These are phyloP conservation scores for Platynereis dumerilii DNA, from an alignment of 2,888 invertebrate species.

Conservation along the genomic window DNA sequence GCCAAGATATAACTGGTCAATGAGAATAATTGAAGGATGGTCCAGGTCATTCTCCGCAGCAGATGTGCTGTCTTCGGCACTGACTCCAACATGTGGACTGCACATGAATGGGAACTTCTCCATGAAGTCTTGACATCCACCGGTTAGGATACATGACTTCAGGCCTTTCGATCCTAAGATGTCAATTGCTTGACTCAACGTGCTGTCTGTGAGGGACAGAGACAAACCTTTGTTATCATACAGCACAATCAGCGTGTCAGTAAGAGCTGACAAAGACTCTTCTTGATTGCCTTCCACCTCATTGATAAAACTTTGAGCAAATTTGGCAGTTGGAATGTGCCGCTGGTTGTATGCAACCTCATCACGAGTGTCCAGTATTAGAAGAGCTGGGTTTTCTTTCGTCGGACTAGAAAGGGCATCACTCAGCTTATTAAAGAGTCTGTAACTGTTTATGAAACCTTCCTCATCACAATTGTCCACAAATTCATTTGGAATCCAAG, in stretches of 20 bases:
- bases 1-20: slow-evolving; percentile 50
- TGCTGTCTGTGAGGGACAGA: slow-evolving; percentile 36
- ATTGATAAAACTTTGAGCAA: too few species aligned
- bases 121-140: slow-evolving; percentile 43
- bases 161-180: slow-evolving; percentile 13
- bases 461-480: too few species aligned
- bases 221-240: slow-evolving; percentile 42
- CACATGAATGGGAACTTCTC: slow-evolving; percentile 43
- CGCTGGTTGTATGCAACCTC: too few species aligned
- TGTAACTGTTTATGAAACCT: too few species aligned
- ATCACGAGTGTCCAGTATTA: too few species aligned
- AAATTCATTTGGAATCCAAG: too few species aligned
- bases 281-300: too few species aligned
- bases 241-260: slow-evolving; percentile 45
- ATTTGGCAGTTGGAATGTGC: too few species aligned
- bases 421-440: too few species aligned
- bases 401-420: too few species aligned
- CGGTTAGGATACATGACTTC: slow-evolving; percentile 42
- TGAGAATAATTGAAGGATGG: slow-evolving; percentile 52
- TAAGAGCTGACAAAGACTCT: slow-evolving; percentile 22
- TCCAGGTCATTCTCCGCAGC: slow-evolving; percentile 17
- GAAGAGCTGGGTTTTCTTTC: too few species aligned
- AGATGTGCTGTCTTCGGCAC: slow-evolving; percentile 30
- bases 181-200: slow-evolving; percentile 24
- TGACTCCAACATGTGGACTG: too few species aligned